These are phyloP conservation scores for Hippocampus comes DNA, from an alignment of 2,113 vertebrate genomes.

Conservation along the genomic window DNA sequence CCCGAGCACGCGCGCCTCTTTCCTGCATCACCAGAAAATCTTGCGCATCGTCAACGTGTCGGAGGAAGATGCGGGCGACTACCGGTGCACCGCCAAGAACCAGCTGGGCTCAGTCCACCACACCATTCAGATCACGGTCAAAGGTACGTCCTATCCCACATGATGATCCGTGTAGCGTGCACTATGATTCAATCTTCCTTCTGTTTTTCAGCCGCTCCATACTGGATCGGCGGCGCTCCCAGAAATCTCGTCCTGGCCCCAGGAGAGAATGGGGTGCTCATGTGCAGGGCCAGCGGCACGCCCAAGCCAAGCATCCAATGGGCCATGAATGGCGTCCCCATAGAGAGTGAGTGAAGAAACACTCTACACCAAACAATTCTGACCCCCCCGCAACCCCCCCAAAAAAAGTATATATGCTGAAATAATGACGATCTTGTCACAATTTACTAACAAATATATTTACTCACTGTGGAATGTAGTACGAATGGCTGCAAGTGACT, in stretches of 20 bases:
- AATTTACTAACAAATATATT: too few relatives aligned
- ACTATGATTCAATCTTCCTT: slow-evolving; percentile 35
- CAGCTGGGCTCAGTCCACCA: slow-evolving; percentile 76
- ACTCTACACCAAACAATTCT: background rate
- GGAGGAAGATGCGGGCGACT: slow-evolving; percentile 87
- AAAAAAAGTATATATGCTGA: background rate
- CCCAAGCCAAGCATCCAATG: slow-evolving; percentile 88
- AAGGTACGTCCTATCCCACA: slow-evolving; percentile 74
- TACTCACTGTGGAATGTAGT: too few relatives aligned
- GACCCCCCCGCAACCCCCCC: background rate
- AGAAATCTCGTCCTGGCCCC: slow-evolving; percentile 89
- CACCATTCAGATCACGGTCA: slow-evolving; percentile 84
- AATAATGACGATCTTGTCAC: too few relatives aligned
- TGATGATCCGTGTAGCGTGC: slow-evolving; percentile 44
- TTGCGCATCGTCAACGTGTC: slow-evolving; percentile 84
- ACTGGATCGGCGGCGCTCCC: slow-evolving; percentile 88
- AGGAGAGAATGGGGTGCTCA: slow-evolving; percentile 82
- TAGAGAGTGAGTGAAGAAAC: slow-evolving; percentile 80
- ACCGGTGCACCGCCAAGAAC: slow-evolving; percentile 87
- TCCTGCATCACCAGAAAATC: slow-evolving; percentile 87
- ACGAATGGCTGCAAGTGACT: too few relatives aligned
- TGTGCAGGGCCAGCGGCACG: slow-evolving; percentile 87
- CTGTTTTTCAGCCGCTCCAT: slow-evolving; percentile 82
- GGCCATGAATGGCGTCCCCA: slow-evolving; percentile 85
- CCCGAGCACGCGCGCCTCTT: slow-evolving; percentile 76